Evolutionary conservation across 1,140 invertebrate species (phyloP), one percentile per base, ranked within the genome.

Genomic region (Brachionus plicatilis): DNA sequence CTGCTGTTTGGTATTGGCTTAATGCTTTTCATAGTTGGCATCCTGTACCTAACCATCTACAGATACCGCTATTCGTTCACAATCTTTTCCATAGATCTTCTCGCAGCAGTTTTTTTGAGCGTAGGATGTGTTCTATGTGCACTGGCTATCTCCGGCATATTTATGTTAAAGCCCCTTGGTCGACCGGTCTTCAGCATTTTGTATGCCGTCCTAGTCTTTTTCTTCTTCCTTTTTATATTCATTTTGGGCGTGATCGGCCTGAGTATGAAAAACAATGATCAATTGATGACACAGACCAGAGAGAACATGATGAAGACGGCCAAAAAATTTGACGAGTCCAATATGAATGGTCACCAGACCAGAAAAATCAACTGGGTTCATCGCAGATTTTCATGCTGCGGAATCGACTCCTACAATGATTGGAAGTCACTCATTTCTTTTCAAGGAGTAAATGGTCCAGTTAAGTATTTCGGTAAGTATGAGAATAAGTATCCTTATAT

Each of bases 401-500:
- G 79, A 4, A 2, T 82, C 0, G 53, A 82, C 29, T 82, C 79
- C 5, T 82, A 82, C 24, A n/a, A 27, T 12, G 79, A 82, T 41
- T 82, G 79, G 79, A 82, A 82, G 20, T 82, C 79, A n/a, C 9
- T 82, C 6, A 27, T 82, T 3, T 20, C 79, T 5, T 82, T 65
- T 27, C 53, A 47, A 60, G 79, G 79, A 6, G 14, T 12, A 14
- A 82, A 82, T 68, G 65, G 53, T 45, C 79, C 79, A 45, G 79
- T 82, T 12, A 60, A 82, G 33, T 82, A 9, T 37, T 60, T 37
- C 20, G 24, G 27, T 20, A 60, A 82, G n/a, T 82, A 68, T 43
- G 53, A 82, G 11, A 82, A 82, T 27, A 60, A 68, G 17, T 82
- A 82, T 68, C 79, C 79, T 14, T 82, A 82, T 11, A 82, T 82